phyloP scores from a whole-genome alignment of 2,797 vertebrate genomes.

The Sebastes variabilis region DNA sequence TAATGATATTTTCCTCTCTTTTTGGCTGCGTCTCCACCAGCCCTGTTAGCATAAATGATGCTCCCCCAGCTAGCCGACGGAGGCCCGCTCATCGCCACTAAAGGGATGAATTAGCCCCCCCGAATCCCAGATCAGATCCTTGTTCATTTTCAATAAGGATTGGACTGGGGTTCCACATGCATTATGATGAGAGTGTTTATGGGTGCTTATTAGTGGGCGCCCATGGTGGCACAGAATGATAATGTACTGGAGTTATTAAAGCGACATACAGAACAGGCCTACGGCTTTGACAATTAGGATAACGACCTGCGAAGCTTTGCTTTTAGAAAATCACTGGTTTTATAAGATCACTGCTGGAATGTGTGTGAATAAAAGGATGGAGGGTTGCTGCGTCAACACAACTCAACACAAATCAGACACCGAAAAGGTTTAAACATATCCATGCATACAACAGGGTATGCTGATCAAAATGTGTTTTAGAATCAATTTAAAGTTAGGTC shows the following conservation, averaged over 20 bases:
- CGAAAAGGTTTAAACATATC: not conserved
- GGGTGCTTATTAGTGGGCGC: constrained; percentile 51
- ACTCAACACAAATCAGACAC: too few relatives aligned
- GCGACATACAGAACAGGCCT: constrained; percentile 6
- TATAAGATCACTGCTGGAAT: not conserved
- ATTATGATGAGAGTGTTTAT: constrained; percentile 63
- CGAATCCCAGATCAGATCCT: constrained; percentile 52
- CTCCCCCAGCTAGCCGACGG: constrained; percentile 37
- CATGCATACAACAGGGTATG: not conserved
- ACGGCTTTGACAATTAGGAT: constrained; percentile 30
- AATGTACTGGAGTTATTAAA: constrained; percentile 44
- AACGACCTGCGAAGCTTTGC: constrained; percentile 17
- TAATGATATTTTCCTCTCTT: constrained; percentile 63
- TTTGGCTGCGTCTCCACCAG: constrained; percentile 57
- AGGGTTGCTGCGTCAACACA: not conserved
- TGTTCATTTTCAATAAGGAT: constrained; percentile 60
- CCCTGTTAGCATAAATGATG: constrained; percentile 70
- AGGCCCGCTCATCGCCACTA: constrained; percentile 31
- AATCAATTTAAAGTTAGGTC: not conserved
- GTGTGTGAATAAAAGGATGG: not conserved
- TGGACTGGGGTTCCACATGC: constrained; percentile 29
- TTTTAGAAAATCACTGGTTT: not conserved
- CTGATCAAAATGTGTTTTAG: not conserved
- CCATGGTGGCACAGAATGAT: constrained; percentile 39
- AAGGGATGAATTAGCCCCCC: constrained; percentile 54